Evolutionary conservation across 1,140 invertebrate species (phyloP).

Genomic region (Acyrthosiphon pisum): DNA sequence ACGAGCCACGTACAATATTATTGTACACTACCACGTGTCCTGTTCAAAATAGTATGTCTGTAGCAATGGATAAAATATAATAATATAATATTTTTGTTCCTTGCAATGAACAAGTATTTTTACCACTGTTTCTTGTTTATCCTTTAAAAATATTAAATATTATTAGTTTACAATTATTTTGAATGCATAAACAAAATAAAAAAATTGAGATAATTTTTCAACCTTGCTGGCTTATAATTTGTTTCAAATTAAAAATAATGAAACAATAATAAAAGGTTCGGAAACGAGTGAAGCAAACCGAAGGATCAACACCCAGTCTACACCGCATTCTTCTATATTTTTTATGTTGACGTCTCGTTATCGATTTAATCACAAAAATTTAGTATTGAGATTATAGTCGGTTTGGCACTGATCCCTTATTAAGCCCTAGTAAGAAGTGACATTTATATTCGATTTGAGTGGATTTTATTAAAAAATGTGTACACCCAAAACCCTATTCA

Average conservation of each 20-base stretch:
- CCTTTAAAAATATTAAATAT: background rate
- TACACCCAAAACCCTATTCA: background rate
- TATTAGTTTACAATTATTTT: background rate
- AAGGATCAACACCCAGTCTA: background rate
- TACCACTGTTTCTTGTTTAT: background rate
- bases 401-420: background rate
- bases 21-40: background rate
- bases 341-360: background rate
- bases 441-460: background rate
- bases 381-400: background rate
- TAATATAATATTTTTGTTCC: too few relatives aligned
- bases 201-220: background rate
- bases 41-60: background rate
- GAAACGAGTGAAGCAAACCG: background rate
- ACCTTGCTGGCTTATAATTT: background rate
- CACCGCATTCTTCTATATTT: background rate
- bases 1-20: too few relatives aligned
- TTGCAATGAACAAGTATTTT: too few relatives aligned
- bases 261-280: background rate
- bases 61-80: too few relatives aligned
- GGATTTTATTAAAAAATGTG: background rate
- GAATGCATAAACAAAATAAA: background rate
- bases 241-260: background rate
- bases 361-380: slow-evolving; percentile 11
- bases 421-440: background rate